phyloP scores from a whole-genome alignment of 2,888 invertebrate genomes.

The Drosophila sordidula region DNA sequence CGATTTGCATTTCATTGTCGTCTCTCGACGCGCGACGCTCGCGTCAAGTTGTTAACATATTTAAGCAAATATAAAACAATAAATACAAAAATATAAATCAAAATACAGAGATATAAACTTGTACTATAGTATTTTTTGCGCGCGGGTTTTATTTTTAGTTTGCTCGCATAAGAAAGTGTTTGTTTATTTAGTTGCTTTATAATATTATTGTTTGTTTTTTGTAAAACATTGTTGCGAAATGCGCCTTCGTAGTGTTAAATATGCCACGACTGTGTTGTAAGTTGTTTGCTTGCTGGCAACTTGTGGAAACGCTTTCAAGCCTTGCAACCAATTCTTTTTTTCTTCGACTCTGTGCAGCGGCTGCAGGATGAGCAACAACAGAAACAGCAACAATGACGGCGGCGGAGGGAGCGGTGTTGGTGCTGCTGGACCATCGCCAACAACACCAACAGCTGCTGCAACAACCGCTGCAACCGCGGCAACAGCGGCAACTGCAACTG shows the following conservation, averaged over 20 bases:
- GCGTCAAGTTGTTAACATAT: slow-evolving; percentile 3
- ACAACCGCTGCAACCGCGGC: slow-evolving; percentile 12
- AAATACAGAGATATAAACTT: slow-evolving; percentile 7
- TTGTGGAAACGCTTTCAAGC: slow-evolving; percentile 4
- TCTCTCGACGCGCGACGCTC: slow-evolving; percentile 16
- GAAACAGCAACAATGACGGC: slow-evolving; percentile 49
- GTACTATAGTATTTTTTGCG: slow-evolving; percentile 7
- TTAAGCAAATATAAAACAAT: slow-evolving; percentile 8
- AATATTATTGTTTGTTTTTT: slow-evolving; percentile 13
- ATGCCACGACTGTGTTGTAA: slow-evolving; percentile 56
- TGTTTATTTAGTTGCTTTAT: slow-evolving; percentile 19
- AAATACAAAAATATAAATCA: slow-evolving; percentile 1
- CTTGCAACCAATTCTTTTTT: slow-evolving; percentile 26
- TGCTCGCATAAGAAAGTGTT: slow-evolving; percentile 36
- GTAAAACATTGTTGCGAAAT: slow-evolving; percentile 29
- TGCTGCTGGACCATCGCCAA: slow-evolving; percentile 1
- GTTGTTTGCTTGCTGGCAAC: slow-evolving; percentile 26
- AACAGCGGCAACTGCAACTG: slow-evolving; percentile 34
- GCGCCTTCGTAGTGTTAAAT: slow-evolving; percentile 45
- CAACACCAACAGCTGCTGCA: slow-evolving; percentile 8
- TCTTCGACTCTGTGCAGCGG: slow-evolving; percentile 62
- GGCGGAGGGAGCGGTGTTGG: slow-evolving; percentile 16
- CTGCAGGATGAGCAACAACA: slow-evolving; percentile 71
- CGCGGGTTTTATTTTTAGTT: slow-evolving; percentile 45
- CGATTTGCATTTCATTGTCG: slow-evolving; percentile 36